Evolutionary conservation across 2,888 invertebrate genomes (phyloP).

Genomic region (Antheraea yamamai): DNA sequence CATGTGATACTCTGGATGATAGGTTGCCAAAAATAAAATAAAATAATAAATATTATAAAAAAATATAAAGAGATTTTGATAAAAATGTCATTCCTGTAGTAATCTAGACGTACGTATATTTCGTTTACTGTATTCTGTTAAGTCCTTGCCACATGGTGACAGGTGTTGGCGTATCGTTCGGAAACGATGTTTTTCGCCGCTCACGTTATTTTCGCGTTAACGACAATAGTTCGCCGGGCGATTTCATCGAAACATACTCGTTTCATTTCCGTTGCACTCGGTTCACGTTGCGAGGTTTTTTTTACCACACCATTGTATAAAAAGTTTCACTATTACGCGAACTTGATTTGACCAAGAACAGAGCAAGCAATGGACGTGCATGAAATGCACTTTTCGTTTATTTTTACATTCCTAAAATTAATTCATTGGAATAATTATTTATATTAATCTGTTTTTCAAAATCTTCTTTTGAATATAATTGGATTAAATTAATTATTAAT

Average conservation of each 20-base stretch:
- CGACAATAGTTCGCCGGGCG: slow-evolving; percentile 61
- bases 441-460: background rate
- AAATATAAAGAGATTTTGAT: background rate
- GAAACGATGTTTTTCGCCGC: slow-evolving; percentile 39
- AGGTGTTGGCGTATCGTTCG: slow-evolving; percentile 32
- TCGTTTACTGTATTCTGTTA: background rate
- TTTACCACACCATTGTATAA: slow-evolving; percentile 66
- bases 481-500: too few relatives aligned
- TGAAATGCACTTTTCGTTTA: background rate
- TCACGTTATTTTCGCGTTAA: slow-evolving; percentile 30
- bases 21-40: too few relatives aligned
- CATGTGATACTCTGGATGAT: too few relatives aligned
- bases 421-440: background rate
- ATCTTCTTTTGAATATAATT: too few relatives aligned
- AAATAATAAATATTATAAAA: too few relatives aligned
- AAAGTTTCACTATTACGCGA: slow-evolving; percentile 78
- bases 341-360: slow-evolving; percentile 73
- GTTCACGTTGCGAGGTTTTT: slow-evolving; percentile 59
- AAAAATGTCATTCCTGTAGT: background rate
- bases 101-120: background rate
- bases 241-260: slow-evolving; percentile 70
- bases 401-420: background rate
- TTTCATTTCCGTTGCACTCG: slow-evolving; percentile 75
- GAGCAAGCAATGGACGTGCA: slow-evolving; percentile 32
- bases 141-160: slow-evolving; percentile 58